Conservation (phyloP, 1,140 invertebrate genomes). For the Trichoplusia ni region DNA sequence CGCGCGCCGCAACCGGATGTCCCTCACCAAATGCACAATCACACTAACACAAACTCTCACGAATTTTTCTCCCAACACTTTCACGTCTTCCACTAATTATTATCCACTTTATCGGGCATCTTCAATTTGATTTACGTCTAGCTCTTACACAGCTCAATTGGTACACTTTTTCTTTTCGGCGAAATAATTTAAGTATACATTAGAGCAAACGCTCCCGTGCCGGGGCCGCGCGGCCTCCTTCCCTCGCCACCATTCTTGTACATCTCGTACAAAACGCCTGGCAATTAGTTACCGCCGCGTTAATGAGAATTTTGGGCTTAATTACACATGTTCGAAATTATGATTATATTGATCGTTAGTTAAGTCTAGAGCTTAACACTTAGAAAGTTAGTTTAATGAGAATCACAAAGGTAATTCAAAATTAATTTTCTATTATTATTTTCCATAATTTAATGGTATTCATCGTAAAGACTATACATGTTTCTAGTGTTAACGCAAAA, state of each 20-base stretch:
- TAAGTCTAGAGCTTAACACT: neutral
- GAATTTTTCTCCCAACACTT: constrained; percentile 81
- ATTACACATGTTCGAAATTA: constrained; percentile 25
- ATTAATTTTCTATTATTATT: neutral
- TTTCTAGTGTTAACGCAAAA: neutral
- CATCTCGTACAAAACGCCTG: constrained; percentile 24
- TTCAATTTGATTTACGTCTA: constrained; percentile 81
- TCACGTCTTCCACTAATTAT: constrained; percentile 81
- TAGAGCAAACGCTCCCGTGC: constrained; percentile 40
- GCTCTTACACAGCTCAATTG: constrained; percentile 71
- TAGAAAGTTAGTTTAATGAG: neutral
- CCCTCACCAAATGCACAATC: constrained; percentile 77
- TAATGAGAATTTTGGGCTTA: constrained; percentile 40
- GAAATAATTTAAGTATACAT: constrained; percentile 49
- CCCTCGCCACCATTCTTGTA: neutral
- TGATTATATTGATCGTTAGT: neutral
- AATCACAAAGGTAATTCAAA: neutral
- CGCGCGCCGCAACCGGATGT: constrained; percentile 67
- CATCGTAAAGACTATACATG: no score
- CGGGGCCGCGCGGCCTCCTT: constrained; percentile 46
- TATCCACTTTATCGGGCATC: constrained; percentile 81
- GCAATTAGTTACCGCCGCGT: constrained; percentile 49
- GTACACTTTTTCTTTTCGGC: constrained; percentile 77
- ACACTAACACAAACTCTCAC: constrained; percentile 79
- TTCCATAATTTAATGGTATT: neutral